Evolutionary conservation across 2,888 invertebrate genomes (phyloP).

Genomic region (Holacanthella duospinosa): DNA sequence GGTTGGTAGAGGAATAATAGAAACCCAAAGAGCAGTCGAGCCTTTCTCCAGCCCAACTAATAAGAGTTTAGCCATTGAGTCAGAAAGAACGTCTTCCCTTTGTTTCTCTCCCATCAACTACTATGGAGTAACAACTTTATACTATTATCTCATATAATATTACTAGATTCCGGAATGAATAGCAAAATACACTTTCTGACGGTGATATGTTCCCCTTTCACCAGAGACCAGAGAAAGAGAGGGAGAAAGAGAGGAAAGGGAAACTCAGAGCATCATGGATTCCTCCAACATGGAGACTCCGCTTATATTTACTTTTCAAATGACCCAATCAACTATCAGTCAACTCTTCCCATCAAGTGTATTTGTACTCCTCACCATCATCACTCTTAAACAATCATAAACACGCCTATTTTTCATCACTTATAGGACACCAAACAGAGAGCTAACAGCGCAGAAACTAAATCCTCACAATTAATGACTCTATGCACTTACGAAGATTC

Average conservation of each 20-base stretch:
- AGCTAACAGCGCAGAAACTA: no score
- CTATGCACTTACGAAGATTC: no score
- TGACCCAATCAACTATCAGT: not conserved
- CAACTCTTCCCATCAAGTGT: not conserved
- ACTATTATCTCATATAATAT: not conserved
- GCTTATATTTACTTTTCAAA: not conserved
- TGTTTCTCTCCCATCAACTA: not conserved
- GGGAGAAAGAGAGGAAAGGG: no score
- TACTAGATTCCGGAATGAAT: not conserved
- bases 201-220: not conserved
- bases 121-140: not conserved
- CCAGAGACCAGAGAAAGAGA: not conserved
- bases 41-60: not conserved
- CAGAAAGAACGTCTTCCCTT: not conserved
- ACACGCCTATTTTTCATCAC: no score
- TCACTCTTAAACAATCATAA: no score
- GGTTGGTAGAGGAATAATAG: not conserved
- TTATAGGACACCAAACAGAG: no score
- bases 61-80: not conserved
- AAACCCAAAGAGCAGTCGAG: not conserved
- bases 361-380: not conserved
- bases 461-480: no score
- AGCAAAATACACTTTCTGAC: constrained; percentile 1
- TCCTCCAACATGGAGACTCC: not conserved
- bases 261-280: not conserved